These are phyloP conservation scores for Sebastes flavidus DNA, from an alignment of 2,797 vertebrate genomes.

Conservation along the genomic window DNA sequence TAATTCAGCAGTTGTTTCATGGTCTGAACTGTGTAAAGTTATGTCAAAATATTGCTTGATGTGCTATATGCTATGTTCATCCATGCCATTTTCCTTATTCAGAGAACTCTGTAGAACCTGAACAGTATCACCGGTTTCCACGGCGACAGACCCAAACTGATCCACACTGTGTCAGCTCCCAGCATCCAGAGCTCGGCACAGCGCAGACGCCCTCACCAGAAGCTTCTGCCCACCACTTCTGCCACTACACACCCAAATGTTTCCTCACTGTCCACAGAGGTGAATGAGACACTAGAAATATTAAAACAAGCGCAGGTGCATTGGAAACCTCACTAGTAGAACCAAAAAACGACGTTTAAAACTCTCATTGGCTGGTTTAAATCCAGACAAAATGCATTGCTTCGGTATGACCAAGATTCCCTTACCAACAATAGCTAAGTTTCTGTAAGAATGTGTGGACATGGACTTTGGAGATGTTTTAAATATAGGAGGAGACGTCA, in stretches of 20 bases:
- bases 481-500: not conserved
- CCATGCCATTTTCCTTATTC: not conserved
- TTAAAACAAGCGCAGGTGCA: not conserved
- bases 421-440: not conserved
- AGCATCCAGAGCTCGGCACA: slow-evolving; percentile 76
- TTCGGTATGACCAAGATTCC: not conserved
- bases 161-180: slow-evolving; percentile 64
- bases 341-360: not conserved
- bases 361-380: not conserved
- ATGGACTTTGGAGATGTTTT: not conserved
- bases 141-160: slow-evolving; percentile 75
- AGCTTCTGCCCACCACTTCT: slow-evolving; percentile 69
- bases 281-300: slow-evolving; percentile 10
- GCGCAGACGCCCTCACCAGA: slow-evolving; percentile 72
- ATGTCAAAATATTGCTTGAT: not conserved
- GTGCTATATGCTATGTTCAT: no score
- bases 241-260: slow-evolving; percentile 78
- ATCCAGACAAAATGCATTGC: not conserved
- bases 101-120: slow-evolving; percentile 55
- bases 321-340: not conserved
- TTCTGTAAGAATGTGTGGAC: not conserved
- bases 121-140: slow-evolving; percentile 63
- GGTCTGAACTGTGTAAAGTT: not conserved
- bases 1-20: not conserved
- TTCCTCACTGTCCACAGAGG: slow-evolving; percentile 78